These are phyloP conservation scores for Psilopogon haemacephalus DNA, from an alignment of 2,113 vertebrate species.

Conservation along the genomic window DNA sequence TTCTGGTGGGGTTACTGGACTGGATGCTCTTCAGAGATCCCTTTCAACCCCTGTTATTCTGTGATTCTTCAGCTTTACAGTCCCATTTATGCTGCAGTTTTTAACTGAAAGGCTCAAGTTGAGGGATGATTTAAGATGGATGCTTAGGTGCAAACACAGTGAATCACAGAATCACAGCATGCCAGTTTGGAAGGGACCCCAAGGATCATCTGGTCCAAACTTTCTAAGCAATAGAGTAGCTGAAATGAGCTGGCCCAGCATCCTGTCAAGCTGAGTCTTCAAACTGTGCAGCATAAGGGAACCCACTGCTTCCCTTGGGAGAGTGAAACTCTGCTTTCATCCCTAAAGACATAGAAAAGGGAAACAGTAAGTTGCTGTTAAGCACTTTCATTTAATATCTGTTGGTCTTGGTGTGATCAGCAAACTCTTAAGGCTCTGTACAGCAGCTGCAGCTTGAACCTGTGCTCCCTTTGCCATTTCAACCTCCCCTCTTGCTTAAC, in stretches of 20 bases:
- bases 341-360: not conserved
- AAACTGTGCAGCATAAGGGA: no score
- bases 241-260: no score
- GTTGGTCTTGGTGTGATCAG: not conserved
- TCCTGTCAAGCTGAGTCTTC: no score
- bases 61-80: rapidly evolving
- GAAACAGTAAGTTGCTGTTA: not conserved
- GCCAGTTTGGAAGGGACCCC: no score
- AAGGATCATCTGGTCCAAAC: no score
- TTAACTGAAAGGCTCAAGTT: not conserved
- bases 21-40: no score
- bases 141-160: not conserved
- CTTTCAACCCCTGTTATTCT: no score
- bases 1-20: no score
- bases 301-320: no score
- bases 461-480: not conserved
- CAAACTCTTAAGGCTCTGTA: not conserved
- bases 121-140: not conserved
- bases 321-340: not conserved
- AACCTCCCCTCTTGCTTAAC: not conserved
- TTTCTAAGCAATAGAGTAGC: no score
- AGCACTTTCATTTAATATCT: not conserved
- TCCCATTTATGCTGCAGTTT: not conserved
- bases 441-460: not conserved
- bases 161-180: not conserved